Base-by-base conservation (phyloP, 2,797 vertebrate species). In the Scolopax bukidnonensis region DNA sequence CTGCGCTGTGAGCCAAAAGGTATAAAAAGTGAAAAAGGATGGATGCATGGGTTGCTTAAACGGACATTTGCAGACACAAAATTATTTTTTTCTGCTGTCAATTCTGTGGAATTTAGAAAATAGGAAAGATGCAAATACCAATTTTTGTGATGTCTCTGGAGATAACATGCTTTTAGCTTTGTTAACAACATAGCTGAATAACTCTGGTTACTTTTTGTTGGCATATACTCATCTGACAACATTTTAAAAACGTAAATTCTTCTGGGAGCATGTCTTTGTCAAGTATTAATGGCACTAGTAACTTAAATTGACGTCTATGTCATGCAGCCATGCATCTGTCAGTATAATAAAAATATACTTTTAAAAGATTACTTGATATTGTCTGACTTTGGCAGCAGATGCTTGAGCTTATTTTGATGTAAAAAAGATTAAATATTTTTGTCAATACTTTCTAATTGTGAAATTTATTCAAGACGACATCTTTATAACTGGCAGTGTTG, bases 301-400 rank as follows among this genome's bases (percentile, higher is more conserved):
- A 97, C 92, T 96, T 96, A 96, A 95, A 97, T 95, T 95, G 96
- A 96, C 93, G 96, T 96, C 94, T 95, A 92, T 94, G 93, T 95
- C 95, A 97, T 89, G 86, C 91, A 97, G 93, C 87, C 92, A 91
- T 95, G 85, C 95, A 96, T 96, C 96, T 97, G 97, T 95, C 95
- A 95, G 77, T 89, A 73, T 93, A 95, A 95, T 94, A 97, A 97
- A 95, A 96, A 94, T 95, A 97, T 80, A 95, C 70, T 93, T 93
- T 93, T 92, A 94, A 85, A 97, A 94, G 92, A 94, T 92, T 79
- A 87, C 70, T 93, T 97, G 91, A 97, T 93, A 96, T 82, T 95
- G 88, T 95, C 95, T 95, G 94, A 96, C 87, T 95, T 94, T 87
- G 92, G 93, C 90, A 95, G 94, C 96, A 97, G 95, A 96, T 97